These are phyloP conservation scores for Theristicus caerulescens DNA, from an alignment of 2,113 vertebrate species.

Conservation along the genomic window DNA sequence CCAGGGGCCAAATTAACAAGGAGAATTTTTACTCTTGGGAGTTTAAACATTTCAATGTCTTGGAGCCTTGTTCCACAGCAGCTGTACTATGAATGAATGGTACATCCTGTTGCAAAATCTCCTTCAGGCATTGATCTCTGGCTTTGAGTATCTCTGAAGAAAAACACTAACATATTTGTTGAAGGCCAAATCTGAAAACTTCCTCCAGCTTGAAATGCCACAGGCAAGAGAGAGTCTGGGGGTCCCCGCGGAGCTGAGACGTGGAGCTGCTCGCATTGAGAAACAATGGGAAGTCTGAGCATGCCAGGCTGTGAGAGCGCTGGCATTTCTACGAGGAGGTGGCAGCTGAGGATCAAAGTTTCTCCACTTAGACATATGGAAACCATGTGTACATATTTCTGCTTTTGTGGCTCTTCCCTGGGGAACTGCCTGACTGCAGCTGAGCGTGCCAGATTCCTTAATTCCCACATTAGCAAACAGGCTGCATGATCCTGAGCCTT, in stretches of 20 bases:
- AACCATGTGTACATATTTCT: neutral
- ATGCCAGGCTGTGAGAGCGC: fast-evolving
- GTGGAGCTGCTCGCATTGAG: neutral
- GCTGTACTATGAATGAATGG: neutral
- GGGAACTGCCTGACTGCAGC: neutral
- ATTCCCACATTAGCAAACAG: neutral
- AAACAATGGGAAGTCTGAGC: neutral
- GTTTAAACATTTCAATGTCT: neutral
- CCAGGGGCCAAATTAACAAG: neutral
- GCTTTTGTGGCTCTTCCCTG: neutral
- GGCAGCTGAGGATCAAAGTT: neutral
- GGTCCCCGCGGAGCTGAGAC: neutral
- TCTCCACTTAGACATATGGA: neutral
- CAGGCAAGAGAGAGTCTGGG: neutral
- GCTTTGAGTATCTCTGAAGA: neutral
- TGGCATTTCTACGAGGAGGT: neutral
- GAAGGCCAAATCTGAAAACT: neutral
- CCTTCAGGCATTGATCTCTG: neutral
- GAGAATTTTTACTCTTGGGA: neutral
- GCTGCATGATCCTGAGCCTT: neutral
- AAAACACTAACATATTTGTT: neutral
- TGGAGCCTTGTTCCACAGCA: fast-evolving
- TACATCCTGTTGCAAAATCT: neutral
- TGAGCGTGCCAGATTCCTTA: fast-evolving
- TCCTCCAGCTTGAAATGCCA: neutral